These are phyloP conservation scores for Eupeodes corollae DNA, from an alignment of 1,140 invertebrate species.

Conservation along the genomic window DNA sequence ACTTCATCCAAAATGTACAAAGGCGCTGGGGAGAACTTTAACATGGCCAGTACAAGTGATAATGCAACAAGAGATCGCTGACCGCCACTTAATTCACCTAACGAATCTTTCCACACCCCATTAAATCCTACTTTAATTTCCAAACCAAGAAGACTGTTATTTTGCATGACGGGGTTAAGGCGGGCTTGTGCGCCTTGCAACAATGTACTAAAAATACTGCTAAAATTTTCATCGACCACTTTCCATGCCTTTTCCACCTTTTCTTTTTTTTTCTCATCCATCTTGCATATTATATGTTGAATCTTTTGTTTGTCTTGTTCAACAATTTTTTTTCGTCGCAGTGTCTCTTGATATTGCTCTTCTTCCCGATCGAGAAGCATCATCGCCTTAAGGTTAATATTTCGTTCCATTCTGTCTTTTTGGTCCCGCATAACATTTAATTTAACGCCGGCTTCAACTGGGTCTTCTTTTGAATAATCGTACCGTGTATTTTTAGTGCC, in stretches of 20 bases:
- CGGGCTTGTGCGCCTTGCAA: conserved; percentile 82
- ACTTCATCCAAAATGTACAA: conserved; percentile 99
- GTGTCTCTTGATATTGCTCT: conserved; percentile 71
- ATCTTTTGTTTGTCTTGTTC: conserved; percentile 77
- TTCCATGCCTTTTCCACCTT: conserved; percentile 71
- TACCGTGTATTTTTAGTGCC: conserved; percentile 53
- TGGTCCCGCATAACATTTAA: conserved; percentile 49
- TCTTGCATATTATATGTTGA: conserved; percentile 66
- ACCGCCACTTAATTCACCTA: conserved; percentile 92
- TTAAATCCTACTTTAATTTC: conserved; percentile 92
- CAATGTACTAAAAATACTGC: conserved; percentile 87
- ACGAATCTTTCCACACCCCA: conserved; percentile 89
- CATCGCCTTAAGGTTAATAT: conserved; percentile 77
- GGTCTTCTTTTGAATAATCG: conserved; percentile 46
- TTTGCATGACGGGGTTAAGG: conserved; percentile 63
- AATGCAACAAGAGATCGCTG: conserved; percentile 93
- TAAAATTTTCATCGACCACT: conserved; percentile 83
- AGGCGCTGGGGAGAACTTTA: conserved; percentile 95
- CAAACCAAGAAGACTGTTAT: conserved; percentile 66
- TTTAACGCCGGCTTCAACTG: conserved; percentile 48
- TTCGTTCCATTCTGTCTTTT: conserved; percentile 62
- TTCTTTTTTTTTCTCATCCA: conserved; percentile 82
- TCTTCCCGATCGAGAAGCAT: conserved; percentile 75
- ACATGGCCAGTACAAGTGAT: conserved; percentile 90
- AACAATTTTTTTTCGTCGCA: conserved; percentile 74